Percentiles rank a stretch among this genome's conserved stretches.
phyloP scores from a whole-genome alignment of 2,113 vertebrate species.

The Mormoops blainvillei region DNA sequence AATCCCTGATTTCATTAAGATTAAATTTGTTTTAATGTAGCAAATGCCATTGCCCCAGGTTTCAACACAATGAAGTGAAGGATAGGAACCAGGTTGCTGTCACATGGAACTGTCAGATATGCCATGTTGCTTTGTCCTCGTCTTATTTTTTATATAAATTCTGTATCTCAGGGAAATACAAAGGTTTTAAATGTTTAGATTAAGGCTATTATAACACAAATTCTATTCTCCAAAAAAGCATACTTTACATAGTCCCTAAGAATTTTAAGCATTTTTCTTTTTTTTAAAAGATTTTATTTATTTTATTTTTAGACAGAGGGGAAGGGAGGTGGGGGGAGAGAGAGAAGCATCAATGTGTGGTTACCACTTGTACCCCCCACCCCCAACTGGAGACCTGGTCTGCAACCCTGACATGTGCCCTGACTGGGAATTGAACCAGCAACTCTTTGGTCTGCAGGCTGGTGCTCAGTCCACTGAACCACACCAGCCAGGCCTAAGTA shows the following conservation, averaged over 20 bases:
- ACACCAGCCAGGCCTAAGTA: too few species aligned
- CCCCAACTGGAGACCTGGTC: too few species aligned
- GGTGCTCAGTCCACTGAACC: too few species aligned
- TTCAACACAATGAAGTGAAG: slow-evolving; percentile 1
- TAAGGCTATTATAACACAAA: neutral
- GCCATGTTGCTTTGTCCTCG: neutral
- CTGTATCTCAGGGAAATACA: neutral
- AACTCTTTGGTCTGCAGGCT: too few species aligned
- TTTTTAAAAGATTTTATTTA: too few species aligned
- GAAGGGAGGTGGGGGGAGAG: too few species aligned
- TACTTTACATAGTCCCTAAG: neutral
- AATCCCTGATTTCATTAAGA: slow-evolving; percentile 43
- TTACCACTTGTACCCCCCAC: too few species aligned
- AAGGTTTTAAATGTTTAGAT: neutral
- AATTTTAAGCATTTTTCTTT: slow-evolving; percentile 10
- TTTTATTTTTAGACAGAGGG: too few species aligned
- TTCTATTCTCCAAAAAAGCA: neutral
- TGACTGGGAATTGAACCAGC: too few species aligned
- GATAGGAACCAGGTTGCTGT: neutral
- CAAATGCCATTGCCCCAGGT: neutral
- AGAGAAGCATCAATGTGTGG: too few species aligned
- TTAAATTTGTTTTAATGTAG: slow-evolving; percentile 26
- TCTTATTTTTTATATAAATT: neutral
- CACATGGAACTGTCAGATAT: neutral
- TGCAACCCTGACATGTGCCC: too few species aligned